Conservation (phyloP, 2,888 invertebrate species). For the Dendrolimus pini region DNA sequence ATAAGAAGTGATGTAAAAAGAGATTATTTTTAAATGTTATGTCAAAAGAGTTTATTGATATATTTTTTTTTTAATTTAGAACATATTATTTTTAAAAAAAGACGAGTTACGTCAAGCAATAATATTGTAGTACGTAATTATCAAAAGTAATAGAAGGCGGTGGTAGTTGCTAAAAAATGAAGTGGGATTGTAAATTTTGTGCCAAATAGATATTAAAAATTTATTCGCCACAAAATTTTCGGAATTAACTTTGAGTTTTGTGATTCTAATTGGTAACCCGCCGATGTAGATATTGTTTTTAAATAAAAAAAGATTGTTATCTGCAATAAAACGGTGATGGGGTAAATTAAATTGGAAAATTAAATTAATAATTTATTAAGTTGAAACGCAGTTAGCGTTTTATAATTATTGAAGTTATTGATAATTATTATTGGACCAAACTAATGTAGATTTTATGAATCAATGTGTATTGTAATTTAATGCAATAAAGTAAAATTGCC, state of each 20-base stretch:
- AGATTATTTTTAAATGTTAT: conserved; percentile 34
- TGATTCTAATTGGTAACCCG: conserved; percentile 34
- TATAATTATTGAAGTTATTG: conserved; percentile 17
- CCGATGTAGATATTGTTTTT: conserved; percentile 45
- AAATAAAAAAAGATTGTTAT: conserved; percentile 16
- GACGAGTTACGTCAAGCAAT: conserved; percentile 35
- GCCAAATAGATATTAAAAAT: conserved; percentile 64
- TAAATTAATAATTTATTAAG: conserved; percentile 14
- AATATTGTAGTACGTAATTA: conserved; percentile 23
- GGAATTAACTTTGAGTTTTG: conserved; percentile 50
- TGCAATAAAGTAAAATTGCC: conserved; percentile 52
- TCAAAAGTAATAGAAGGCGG: conserved; percentile 5
- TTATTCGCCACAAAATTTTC: conserved; percentile 71
- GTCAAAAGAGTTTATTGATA: conserved; percentile 15
- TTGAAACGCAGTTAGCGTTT: conserved; percentile 56
- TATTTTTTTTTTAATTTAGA: conserved; percentile 14
- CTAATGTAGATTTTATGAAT: conserved; percentile 61
- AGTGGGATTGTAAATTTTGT: conserved; percentile 52
- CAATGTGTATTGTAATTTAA: conserved; percentile 26
- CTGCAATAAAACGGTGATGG: conserved; percentile 47
- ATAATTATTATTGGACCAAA: conserved; percentile 56
- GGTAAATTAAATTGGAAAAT: conserved; percentile 24
- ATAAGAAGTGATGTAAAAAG: conserved; percentile 29
- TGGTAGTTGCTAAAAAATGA: conserved; percentile 13
- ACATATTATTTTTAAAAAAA: conserved; percentile 12